These are phyloP conservation scores for Cyphomyrus discorhynchus DNA, from an alignment of 2,113 vertebrate species.

Conservation along the genomic window DNA sequence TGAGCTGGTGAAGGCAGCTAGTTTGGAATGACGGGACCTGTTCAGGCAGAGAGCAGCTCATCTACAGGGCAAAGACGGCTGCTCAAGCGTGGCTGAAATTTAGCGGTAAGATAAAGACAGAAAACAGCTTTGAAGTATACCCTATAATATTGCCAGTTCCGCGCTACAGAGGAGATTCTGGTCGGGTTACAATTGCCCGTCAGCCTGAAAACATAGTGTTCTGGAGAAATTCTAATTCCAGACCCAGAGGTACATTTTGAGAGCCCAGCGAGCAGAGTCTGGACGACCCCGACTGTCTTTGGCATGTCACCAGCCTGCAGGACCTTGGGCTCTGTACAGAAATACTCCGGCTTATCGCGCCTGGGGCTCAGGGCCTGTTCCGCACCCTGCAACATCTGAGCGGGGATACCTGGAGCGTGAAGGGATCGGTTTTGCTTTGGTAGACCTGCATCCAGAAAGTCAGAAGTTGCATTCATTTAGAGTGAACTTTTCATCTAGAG, in stretches of 20 bases:
- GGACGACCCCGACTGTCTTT: neutral
- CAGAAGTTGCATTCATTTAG: neutral
- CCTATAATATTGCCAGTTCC: neutral
- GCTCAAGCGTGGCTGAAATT: neutral
- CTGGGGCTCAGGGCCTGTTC: neutral
- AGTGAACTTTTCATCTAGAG: neutral
- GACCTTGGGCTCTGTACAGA: neutral
- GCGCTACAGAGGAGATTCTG: neutral
- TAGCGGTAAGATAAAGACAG: neutral
- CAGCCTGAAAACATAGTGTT: neutral
- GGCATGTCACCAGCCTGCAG: no score
- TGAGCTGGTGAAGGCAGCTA: neutral
- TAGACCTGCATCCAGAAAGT: neutral
- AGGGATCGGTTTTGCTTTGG: neutral
- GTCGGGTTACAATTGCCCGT: neutral
- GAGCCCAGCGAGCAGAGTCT: neutral
- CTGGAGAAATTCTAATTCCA: neutral
- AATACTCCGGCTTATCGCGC: neutral
- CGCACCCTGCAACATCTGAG: neutral
- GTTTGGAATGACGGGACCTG: neutral
- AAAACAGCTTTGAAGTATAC: neutral
- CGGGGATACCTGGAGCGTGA: neutral
- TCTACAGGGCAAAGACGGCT: neutral
- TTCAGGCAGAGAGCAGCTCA: neutral
- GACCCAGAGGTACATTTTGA: neutral